These are phyloP conservation scores for Scrobipalpa costella DNA, from an alignment of 2,888 invertebrate species.

Conservation along the genomic window DNA sequence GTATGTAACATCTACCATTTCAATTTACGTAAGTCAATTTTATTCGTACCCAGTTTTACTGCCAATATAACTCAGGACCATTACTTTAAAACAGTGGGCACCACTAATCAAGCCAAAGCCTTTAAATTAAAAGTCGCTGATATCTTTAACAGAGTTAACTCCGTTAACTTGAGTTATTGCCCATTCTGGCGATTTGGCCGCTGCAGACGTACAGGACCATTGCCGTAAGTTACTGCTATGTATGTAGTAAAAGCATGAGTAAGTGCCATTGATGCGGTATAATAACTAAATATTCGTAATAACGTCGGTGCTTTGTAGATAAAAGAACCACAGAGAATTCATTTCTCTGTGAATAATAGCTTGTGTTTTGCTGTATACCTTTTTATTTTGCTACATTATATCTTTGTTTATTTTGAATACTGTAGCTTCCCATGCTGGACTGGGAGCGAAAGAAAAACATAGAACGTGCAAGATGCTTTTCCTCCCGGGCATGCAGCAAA, in stretches of 20 bases:
- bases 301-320: not conserved
- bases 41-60: not conserved
- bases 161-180: constrained; percentile 51
- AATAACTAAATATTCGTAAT: constrained; percentile 15
- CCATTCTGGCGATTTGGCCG: constrained; percentile 39
- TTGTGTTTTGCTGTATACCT: not conserved
- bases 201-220: constrained; percentile 25
- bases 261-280: constrained; percentile 16
- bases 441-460: too few species aligned
- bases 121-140: constrained; percentile 43
- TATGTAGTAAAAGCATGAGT: constrained; percentile 17
- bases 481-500: too few species aligned
- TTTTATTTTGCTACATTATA: too few species aligned
- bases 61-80: not conserved
- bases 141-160: constrained; percentile 34
- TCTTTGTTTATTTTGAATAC: too few species aligned
- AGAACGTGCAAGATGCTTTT: too few species aligned
- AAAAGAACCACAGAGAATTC: not conserved
- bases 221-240: constrained; percentile 26
- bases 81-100: not conserved
- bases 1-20: not conserved
- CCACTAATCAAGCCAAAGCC: constrained; percentile 24
- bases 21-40: not conserved
- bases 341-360: not conserved
- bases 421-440: too few species aligned